A percentile compares a stretch with the other conserved stretches of the same genome.
phyloP scores from a whole-genome alignment of 2,113 vertebrate species.

The Vulpes ferrilata region DNA sequence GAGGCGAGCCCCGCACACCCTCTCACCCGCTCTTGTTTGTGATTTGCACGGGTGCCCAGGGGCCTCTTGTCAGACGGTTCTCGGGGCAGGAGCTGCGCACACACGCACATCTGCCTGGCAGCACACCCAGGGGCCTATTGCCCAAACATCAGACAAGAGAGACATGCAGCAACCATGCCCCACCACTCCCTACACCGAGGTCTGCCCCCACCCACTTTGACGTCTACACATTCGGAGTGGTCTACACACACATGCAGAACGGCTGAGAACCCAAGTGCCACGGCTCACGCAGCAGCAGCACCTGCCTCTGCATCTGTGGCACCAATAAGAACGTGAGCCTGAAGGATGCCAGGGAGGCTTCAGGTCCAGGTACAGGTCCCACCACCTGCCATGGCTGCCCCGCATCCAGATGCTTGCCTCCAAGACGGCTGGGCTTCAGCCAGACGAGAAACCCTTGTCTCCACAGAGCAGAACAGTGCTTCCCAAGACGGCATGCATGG shows the following conservation, averaged over 20 bases:
- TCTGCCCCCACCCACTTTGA: too few relatives aligned
- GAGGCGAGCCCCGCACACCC: fast-evolving
- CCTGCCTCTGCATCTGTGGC: background rate
- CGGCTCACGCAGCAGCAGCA: fast-evolving
- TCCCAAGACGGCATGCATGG: background rate
- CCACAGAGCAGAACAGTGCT: background rate
- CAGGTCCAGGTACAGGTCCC: background rate
- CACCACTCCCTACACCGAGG: too few relatives aligned
- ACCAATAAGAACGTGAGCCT: fast-evolving
- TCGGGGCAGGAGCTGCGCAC: background rate
- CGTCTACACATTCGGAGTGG: background rate
- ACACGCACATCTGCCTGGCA: background rate
- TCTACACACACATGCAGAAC: background rate
- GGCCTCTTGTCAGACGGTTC: background rate
- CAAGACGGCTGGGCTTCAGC: fast-evolving
- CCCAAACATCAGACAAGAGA: background rate
- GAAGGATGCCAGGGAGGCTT: background rate
- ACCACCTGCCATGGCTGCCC: fast-evolving
- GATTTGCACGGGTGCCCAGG: fast-evolving
- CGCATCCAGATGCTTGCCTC: fast-evolving
- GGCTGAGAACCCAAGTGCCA: background rate
- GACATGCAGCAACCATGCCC: background rate
- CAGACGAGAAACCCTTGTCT: background rate
- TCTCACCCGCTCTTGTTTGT: background rate
- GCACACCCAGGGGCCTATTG: fast-evolving